phyloP scores from a whole-genome alignment of 2,888 invertebrate species.

The Quadroppia sp. region DNA sequence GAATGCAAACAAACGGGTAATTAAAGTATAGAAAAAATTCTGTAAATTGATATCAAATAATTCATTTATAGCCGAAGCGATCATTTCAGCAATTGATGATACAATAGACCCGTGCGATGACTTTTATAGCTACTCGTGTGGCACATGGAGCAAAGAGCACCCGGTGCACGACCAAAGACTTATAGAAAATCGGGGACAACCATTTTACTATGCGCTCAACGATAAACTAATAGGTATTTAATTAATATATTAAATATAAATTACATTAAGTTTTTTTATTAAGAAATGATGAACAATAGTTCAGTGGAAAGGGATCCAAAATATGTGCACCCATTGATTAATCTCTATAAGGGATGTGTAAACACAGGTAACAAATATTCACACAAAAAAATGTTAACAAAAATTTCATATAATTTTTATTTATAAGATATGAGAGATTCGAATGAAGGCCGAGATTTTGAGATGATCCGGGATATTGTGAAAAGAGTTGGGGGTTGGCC shows the following conservation, averaged over 20 bases:
- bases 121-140: constrained; percentile 25
- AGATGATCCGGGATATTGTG: not conserved
- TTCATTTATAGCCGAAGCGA: not conserved
- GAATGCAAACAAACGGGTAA: constrained; percentile 20
- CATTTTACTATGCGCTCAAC: too few species aligned
- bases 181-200: too few species aligned
- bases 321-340: constrained; percentile 22
- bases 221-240: not conserved
- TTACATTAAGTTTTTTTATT: not conserved
- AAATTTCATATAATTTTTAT: not conserved
- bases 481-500: constrained; percentile 40
- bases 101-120: constrained; percentile 22
- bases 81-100: too few species aligned
- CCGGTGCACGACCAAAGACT: not conserved
- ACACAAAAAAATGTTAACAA: not conserved
- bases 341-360: constrained; percentile 17
- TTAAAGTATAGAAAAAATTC: not conserved
- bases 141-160: not conserved
- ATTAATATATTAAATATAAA: not conserved
- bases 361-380: constrained; percentile 8
- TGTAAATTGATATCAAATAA: not conserved
- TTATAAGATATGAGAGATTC: constrained; percentile 13
- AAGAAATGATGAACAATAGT: not conserved
- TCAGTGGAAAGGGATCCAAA: not conserved
- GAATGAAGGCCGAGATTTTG: constrained; percentile 9